Evolutionary conservation across 2,888 invertebrate genomes (phyloP), one percentile per base, ranked within the genome.

Genomic region (Plagodis dolabraria): DNA sequence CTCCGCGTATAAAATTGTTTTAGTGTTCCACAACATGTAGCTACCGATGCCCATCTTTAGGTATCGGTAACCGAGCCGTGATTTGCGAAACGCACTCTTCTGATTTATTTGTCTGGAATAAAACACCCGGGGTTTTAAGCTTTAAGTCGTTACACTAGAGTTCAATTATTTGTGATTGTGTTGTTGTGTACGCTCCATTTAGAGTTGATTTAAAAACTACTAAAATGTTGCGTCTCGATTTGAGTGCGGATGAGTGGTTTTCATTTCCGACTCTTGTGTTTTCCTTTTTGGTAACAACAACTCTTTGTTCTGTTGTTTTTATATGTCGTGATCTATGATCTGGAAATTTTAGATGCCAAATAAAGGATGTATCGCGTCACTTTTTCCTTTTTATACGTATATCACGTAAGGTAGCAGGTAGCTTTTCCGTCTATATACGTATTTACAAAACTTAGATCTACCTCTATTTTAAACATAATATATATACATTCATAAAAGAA

Each of bases 81-180:
- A 87, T 87, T 86, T 85, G 82, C 80, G 78, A 82, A 86, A 83
- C 82, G 78, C 80, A 79, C 75, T 71, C 64, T 70, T 64, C 74
- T 84, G 85, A 92, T 91, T 90, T 89, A 91, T 90, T 67, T 63
- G 90, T 90, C 89, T 88, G 73, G 67, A 57, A 57, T 47, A 49
- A 22, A 10, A 1, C 11, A 43, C 33, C 42, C 12, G 6, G 43
- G 7, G 46, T 53, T 57, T 59, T 65, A 40, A 33, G 62, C 67
- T 45, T 34, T 67, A 59, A 53, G 6, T n/a, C 40, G 11, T 59
- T 7, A 46, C 2, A 8, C 38, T 47, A 63, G 54, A 53, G 57
- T 36, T 51, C 49, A 54, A 42, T 47, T 33, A n/a, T 35, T 36
- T 40, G 35, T 49, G 33, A 9, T 47, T 36, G 22, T 45, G 33